Evolutionary conservation across 2,888 invertebrate species (phyloP).

Genomic region (Mimachlamys varia): DNA sequence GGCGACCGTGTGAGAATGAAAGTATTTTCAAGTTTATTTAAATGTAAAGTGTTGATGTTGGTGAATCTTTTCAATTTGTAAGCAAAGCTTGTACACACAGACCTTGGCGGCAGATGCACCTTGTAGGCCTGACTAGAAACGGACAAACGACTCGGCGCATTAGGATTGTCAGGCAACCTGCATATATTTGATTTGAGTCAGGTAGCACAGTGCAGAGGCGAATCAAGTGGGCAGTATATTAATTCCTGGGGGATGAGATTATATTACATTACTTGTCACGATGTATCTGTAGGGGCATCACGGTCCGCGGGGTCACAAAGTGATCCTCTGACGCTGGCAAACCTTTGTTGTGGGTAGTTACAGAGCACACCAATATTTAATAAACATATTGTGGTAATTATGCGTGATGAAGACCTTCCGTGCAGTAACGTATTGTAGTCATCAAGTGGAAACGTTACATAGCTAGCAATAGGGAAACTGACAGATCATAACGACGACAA

Average conservation of each 20-base stretch:
- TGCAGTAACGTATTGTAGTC: background rate
- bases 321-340: background rate
- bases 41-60: background rate
- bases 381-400: conserved; percentile 31
- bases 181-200: conserved; percentile 20
- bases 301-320: conserved; percentile 8
- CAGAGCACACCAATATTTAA: conserved; percentile 34
- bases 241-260: conserved; percentile 5
- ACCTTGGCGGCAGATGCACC: background rate
- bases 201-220: conserved; percentile 23
- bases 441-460: background rate
- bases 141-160: conserved; percentile 11
- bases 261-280: background rate
- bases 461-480: background rate
- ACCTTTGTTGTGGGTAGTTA: background rate
- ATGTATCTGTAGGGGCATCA: conserved; percentile 9
- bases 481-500: background rate
- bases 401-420: conserved; percentile 9
- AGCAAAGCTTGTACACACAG: conserved; percentile 22
- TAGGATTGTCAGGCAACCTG: conserved; percentile 4
- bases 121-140: background rate
- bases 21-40: conserved; percentile 27
- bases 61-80: conserved; percentile 25
- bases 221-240: conserved; percentile 27
- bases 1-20: conserved; percentile 20